These are phyloP conservation scores for Opisthocomus hoazin DNA, from an alignment of 2,113 vertebrate species.

Conservation along the genomic window DNA sequence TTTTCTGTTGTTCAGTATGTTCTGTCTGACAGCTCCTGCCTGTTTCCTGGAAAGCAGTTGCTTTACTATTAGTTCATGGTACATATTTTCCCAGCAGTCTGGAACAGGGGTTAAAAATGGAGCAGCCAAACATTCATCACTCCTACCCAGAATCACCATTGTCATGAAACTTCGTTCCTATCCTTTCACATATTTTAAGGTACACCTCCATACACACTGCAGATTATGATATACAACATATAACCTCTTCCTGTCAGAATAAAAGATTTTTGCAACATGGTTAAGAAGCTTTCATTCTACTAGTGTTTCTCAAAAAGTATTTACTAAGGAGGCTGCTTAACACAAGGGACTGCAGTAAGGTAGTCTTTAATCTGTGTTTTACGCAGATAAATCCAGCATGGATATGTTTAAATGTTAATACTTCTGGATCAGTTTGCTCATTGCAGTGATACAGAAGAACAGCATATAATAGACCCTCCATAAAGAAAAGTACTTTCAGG, in stretches of 20 bases:
- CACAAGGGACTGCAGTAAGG: neutral
- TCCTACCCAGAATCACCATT: neutral
- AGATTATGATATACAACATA: neutral
- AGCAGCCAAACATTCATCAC: neutral
- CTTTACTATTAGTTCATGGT: neutral
- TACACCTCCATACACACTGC: neutral
- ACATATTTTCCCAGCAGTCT: neutral
- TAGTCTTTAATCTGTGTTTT: neutral
- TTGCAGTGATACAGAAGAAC: neutral
- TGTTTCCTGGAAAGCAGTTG: neutral
- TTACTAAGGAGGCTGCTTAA: neutral
- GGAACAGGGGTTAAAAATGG: neutral
- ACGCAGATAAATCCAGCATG: neutral
- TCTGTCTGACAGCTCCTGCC: neutral
- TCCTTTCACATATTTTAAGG: neutral
- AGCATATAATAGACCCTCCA: neutral
- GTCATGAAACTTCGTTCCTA: neutral
- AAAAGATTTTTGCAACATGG: neutral
- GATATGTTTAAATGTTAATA: neutral
- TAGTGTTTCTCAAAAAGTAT: neutral
- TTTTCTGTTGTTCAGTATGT: neutral
- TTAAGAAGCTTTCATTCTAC: neutral
- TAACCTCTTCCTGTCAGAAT: neutral
- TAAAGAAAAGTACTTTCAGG: neutral
- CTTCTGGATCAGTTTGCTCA: neutral